Conservation (phyloP, 35 echinoderm and acorn worm genomes). For the Diadema setosum region DNA sequence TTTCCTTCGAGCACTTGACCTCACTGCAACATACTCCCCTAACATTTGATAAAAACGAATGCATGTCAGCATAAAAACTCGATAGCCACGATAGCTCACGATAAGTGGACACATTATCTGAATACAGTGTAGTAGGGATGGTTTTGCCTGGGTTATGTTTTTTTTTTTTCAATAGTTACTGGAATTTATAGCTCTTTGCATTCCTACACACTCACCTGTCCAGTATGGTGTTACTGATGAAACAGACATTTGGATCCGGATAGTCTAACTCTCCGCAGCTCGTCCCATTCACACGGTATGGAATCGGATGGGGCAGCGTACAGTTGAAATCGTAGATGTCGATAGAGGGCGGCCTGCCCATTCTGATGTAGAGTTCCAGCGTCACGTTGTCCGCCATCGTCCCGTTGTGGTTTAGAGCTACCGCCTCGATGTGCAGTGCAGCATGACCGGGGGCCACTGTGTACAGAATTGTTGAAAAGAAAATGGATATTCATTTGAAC, state of each 20-base stretch:
- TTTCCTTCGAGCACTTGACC: no score
- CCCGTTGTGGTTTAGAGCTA: constrained; percentile 47
- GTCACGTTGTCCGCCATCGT: constrained; percentile 71
- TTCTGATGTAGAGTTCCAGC: constrained; percentile 50
- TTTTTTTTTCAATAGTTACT: no score
- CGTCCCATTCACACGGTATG: constrained; percentile 10
- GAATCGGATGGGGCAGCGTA: constrained; percentile 50
- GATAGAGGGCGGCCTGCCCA: constrained; percentile 64
- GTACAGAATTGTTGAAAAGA: no score
- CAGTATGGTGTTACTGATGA: constrained; percentile 62
- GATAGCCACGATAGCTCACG: no score
- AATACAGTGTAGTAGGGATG: no score
- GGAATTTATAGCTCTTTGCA: not conserved
- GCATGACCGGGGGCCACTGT: constrained; percentile 28
- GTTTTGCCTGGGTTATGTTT: no score
- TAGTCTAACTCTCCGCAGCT: not conserved
- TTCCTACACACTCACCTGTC: constrained; percentile 47
- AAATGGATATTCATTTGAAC: no score
- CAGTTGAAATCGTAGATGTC: constrained; percentile 86
- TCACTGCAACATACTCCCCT: no score
- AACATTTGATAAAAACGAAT: no score
- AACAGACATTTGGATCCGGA: constrained; percentile 73
- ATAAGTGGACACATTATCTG: no score
- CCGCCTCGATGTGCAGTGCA: constrained; percentile 63
- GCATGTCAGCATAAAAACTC: no score